Base-by-base conservation (phyloP, 2,797 vertebrate species). In the Hydrophis major region DNA sequence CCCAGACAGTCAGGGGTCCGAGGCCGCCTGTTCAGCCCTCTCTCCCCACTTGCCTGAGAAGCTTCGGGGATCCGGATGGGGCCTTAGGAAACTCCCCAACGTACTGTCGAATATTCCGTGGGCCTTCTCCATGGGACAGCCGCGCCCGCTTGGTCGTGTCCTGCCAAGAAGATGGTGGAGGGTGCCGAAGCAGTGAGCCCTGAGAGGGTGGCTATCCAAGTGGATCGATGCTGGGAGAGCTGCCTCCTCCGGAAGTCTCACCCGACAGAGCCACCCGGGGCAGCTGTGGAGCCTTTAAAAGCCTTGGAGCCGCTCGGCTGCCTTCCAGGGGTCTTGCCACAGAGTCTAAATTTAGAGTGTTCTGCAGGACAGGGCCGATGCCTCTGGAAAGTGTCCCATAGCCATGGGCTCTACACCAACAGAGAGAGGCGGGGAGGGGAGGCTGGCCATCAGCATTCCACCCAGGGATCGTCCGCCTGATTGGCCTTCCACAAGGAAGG, bases 81-180 rank as follows among this genome's bases (percentile, higher is more conserved):
- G 98, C 95, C 98, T 96, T 97, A 98, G 98, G 96, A 99, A 99
- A 96, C 98, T 98, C 95, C 98, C 98, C 27, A 99, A 99, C 93
- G 99, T 98, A 92, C 98, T 98, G 0, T 98, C 95, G 22, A 99
- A 99, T 95, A 99, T 96, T 94, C 98, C 98, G 95, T 98, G 95
- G 94, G 98, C 97, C 96, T 99, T 99, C 97, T 99, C 99, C 99
- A 99, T 99, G 98, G 98, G 97, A 18, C 4, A 98, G 50, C 18
- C 3, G 98, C 3, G 98, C 93, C 96, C 95, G 94, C 97, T 96
- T 95, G 94, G 97, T 60, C 8, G 14, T 1, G 25, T 11, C 1
- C 28, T 53, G 74, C 55, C 0, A 97, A 97, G 4, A 96, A 96
- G 53, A 96, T 94, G 0, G 96, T 94, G 0, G 95, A 95, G 2